Percentiles rank a stretch among this genome's conserved stretches.
phyloP scores from a whole-genome alignment of 2,797 vertebrate genomes.

The Morus bassanus region DNA sequence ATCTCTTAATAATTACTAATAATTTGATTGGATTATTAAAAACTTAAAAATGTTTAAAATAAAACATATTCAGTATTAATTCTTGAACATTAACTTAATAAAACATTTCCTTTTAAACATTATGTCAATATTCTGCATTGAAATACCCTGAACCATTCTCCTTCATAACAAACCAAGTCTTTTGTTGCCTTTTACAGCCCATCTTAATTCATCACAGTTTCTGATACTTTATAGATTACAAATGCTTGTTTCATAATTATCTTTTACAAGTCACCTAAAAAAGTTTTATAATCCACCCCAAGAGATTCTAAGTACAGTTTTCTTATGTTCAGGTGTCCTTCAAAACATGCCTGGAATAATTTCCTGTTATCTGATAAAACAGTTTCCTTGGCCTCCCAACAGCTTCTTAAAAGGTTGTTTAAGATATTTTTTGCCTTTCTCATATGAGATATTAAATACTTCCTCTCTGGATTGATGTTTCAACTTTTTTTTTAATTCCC shows the following conservation, averaged over 20 bases:
- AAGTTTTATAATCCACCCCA: not conserved
- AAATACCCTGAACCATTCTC: not conserved
- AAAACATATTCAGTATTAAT: not conserved
- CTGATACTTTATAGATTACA: not conserved
- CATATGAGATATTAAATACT: not conserved
- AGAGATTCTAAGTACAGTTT: not conserved
- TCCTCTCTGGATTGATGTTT: not conserved
- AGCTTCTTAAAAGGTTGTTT: not conserved
- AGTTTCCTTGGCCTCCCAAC: not conserved
- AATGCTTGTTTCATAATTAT: not conserved
- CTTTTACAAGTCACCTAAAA: not conserved
- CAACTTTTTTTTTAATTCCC: not conserved
- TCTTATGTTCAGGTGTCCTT: not conserved
- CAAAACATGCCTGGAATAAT: not conserved
- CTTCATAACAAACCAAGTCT: not conserved
- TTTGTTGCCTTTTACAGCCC: not conserved
- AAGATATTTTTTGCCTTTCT: not conserved
- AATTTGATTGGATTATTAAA: not conserved
- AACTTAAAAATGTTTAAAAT: not conserved
- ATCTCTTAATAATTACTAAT: not conserved
- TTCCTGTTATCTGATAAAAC: not conserved
- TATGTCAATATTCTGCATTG: not conserved
- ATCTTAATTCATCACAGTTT: not conserved
- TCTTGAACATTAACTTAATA: not conserved
- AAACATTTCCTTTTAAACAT: not conserved